These are phyloP conservation scores for Drosophila bocqueti DNA, from an alignment of 1,140 invertebrate species.

Conservation along the genomic window DNA sequence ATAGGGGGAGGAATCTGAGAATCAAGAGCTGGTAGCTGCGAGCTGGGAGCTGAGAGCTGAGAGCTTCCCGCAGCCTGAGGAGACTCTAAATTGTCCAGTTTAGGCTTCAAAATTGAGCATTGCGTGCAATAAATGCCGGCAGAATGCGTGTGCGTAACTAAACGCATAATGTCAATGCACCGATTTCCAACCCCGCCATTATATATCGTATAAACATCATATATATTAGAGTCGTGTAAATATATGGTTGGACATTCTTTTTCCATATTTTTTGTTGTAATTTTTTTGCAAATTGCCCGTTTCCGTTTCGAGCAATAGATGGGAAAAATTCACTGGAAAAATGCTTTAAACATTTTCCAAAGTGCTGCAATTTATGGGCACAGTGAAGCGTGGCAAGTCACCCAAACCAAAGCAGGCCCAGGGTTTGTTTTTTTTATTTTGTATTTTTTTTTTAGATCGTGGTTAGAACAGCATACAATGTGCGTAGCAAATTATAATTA, in stretches of 20 bases:
- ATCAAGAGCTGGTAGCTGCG: not conserved
- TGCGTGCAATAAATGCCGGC: slow-evolving; percentile 70
- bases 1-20: not conserved
- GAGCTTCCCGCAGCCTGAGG: not conserved
- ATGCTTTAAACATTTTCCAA: slow-evolving; percentile 59
- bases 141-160: slow-evolving; percentile 79
- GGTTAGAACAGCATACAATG: slow-evolving; percentile 27
- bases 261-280: slow-evolving; percentile 1
- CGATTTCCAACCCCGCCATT: slow-evolving; percentile 27
- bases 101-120: slow-evolving; percentile 70
- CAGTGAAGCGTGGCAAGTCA: slow-evolving; percentile 69
- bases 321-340: slow-evolving; percentile 71
- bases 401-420: slow-evolving; percentile 18
- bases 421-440: not conserved
- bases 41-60: not conserved
- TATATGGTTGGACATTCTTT: slow-evolving; percentile 13
- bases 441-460: slow-evolving; percentile 10
- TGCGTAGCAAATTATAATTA: slow-evolving; percentile 55
- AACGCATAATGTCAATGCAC: slow-evolving; percentile 80
- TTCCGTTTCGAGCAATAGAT: slow-evolving; percentile 56
- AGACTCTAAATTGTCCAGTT: slow-evolving; percentile 69
- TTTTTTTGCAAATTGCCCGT: slow-evolving; percentile 78
- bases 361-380: slow-evolving; percentile 73
- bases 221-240: slow-evolving; percentile 21
- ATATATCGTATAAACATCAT: slow-evolving; percentile 4